Evolutionary conservation across 2,888 invertebrate species (phyloP), one percentile per base, ranked within the genome.

Genomic region (Coleophora flavipennella): DNA sequence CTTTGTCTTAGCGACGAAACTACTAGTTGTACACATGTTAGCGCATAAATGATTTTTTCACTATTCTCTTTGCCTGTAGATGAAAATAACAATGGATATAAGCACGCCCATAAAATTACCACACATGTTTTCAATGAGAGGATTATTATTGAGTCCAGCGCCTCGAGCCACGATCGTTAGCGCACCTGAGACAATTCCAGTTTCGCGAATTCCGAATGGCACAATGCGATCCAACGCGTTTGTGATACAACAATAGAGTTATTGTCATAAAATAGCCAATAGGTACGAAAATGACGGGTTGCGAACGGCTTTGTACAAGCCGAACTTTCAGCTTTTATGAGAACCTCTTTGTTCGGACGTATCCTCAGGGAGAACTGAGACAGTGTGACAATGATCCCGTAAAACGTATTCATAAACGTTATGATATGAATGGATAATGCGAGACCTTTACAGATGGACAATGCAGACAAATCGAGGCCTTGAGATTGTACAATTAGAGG

Each of bases 181-280:
- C 62, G 65, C 55, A 55, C 62, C 56, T 67, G 74, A 81, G 75
- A 83, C 80, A 79, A 80, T 79, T 83, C 80, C 74, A 69, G 81
- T 80, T 81, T 80, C 60, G 74, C 77, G 67, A 79, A 80, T 75
- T 70, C 62, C 63, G 56, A 65, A 65, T 57, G 58, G 53, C 62
- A 74, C 71, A 79, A 80, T 75, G 60, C 67, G 45, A 54, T 57
- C 53, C 59, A 62, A 62, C 67, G 77, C 69, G 69, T 75, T 75
- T 64, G 53, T 56, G 53, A 49, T 50, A 56, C 53, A 66, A 81
- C 79, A 83, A 84, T 73, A 60, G 55, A 49, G 62, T 69, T 75
- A 79, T 83, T 83, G 79, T 84, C 71, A 68, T 78, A 83, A 81
- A 78, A 83, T 83, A 79, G 81, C 81, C 83, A 79, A 81, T 83